These are phyloP conservation scores for Drosophila algonquin DNA, from an alignment of 2,888 invertebrate genomes.

Conservation along the genomic window DNA sequence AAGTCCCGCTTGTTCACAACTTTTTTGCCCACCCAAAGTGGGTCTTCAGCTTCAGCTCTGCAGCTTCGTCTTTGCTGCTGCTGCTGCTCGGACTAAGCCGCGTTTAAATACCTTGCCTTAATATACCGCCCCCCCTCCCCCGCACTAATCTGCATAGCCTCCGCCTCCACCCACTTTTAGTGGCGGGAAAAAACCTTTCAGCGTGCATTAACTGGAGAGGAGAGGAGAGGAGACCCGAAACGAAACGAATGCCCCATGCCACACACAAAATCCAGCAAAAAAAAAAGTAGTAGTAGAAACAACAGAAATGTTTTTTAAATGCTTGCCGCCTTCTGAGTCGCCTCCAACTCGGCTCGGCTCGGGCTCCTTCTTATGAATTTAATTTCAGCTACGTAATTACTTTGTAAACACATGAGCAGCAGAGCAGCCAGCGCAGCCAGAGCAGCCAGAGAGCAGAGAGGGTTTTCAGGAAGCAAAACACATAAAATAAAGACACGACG, in stretches of 20 bases:
- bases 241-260: conserved; percentile 7
- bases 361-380: conserved; percentile 79
- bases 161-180: conserved; percentile 9
- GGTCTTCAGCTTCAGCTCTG: conserved; percentile 29
- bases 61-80: conserved; percentile 26
- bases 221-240: conserved; percentile 30
- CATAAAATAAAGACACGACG: conserved; percentile 30
- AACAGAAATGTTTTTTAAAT: conserved; percentile 67
- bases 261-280: conserved; percentile 6
- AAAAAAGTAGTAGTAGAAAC: conserved; percentile 33
- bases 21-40: conserved; percentile 66
- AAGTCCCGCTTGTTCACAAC: conserved; percentile 70
- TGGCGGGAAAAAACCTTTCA: conserved; percentile 67
- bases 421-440: conserved; percentile 55
- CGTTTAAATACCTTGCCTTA: conserved; percentile 72
- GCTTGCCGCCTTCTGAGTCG: conserved; percentile 42
- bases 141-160: conserved; percentile 70
- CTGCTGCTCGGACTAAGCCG: conserved; percentile 52
- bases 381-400: conserved; percentile 81
- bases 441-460: conserved; percentile 28
- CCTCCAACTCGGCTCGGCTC: background rate
- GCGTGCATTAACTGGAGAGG: conserved; percentile 66
- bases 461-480: conserved; percentile 36
- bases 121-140: conserved; percentile 43
- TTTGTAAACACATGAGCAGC: conserved; percentile 81